Base-by-base conservation (phyloP, 2,797 vertebrate genomes). In the Bradypus variegatus region DNA sequence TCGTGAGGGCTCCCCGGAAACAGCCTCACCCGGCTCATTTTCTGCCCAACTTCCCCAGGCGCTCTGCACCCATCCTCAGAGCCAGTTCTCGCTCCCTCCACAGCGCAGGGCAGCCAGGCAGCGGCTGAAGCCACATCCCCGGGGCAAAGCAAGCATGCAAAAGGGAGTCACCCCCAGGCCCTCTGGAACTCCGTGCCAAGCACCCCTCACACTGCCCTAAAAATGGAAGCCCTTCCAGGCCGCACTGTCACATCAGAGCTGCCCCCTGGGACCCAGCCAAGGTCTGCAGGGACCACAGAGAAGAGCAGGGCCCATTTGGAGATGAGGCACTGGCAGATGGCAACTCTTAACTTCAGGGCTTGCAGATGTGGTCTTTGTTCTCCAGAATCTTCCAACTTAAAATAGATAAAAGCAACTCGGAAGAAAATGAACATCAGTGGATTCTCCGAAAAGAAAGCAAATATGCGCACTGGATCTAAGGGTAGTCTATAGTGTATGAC, bases 241-340 rank as follows among this genome's bases (percentile, higher is more conserved):
- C 76, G 60, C 16, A 12, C 95, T 89, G 86, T 88, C 50, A 72
- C 64, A 85, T 45, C 50, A 41, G 83, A 72, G 72, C 31, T 72
- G 45, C 81, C 86, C 50, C 58, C 87, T 84, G 88, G 70, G 38
- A 86, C 78, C 86, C 89, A 92, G 86, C 72, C n/a, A 18, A 4
- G 64, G 27, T 50, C 55, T 76, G 27, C 10, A 2, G 72, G 23
- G 58, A 64, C 60, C 33, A 29, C 29, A 8, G 25, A 65, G 36
- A 25, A 19, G 62, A 48, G n/a, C 73, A 70, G 65, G 0, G 0
- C 11, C 6, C 4, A 8, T 16, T 64, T 55, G 76, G n/a, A 12
- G 75, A 14, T 0, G 64, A 41, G 21, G 9, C 38, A 64, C 31
- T 31, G 55, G 21, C 80, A 92, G 29, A n/a, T 50, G 69, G 36